Evolutionary conservation across 1,140 invertebrate genomes (phyloP).

Genomic region (Patella vulgata): DNA sequence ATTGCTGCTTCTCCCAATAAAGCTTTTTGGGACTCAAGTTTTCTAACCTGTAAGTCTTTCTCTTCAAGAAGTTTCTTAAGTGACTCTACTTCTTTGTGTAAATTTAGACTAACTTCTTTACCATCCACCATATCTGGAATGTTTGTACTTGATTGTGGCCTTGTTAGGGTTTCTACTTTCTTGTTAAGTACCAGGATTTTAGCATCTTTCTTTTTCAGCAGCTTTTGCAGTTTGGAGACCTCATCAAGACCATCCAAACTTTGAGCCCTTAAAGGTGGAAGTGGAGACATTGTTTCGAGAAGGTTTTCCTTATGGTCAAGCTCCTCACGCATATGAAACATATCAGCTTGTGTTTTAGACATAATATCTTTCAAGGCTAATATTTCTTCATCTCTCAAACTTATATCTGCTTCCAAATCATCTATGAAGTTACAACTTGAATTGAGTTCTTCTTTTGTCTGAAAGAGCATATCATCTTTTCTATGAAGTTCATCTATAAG

Average conservation of each 20-base stretch:
- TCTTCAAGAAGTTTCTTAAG: slow-evolving; percentile 6
- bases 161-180: slow-evolving; percentile 16
- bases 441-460: slow-evolving; percentile 10
- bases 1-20: no score
- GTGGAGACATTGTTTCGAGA: no score
- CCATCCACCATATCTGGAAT: slow-evolving; percentile 13
- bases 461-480: not conserved
- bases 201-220: slow-evolving; percentile 30
- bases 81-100: slow-evolving; percentile 5
- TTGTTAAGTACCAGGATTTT: slow-evolving; percentile 17
- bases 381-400: no score
- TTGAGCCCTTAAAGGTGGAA: no score
- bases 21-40: not conserved
- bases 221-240: slow-evolving; percentile 11
- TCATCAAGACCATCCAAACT: slow-evolving; percentile 4
- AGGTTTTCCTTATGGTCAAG: no score
- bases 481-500: slow-evolving; percentile 25
- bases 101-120: slow-evolving; percentile 3
- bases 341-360: no score
- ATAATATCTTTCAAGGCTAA: no score
- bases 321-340: no score
- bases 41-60: slow-evolving; percentile 3
- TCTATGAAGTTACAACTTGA: no score
- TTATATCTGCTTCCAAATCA: no score
- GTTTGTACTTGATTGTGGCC: slow-evolving; percentile 1